A percentile compares a stretch with the other conserved stretches of the same genome.
These are phyloP conservation scores for Emydoidea blandingii DNA, from an alignment of 2,797 vertebrate genomes.

Conservation along the genomic window DNA sequence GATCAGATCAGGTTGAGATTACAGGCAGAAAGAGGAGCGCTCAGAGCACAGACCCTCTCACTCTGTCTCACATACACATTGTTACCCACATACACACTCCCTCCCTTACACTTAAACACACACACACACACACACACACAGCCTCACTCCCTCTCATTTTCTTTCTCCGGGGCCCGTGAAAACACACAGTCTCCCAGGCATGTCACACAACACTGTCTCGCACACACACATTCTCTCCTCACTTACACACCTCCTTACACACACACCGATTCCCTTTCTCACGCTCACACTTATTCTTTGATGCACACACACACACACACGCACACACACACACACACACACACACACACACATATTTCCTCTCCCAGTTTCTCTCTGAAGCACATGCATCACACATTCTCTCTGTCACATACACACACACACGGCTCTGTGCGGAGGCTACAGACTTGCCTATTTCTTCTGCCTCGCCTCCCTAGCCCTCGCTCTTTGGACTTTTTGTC, in stretches of 20 bases:
- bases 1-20: background rate
- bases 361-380: background rate
- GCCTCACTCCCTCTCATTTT: background rate
- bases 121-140: background rate
- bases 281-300: background rate
- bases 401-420: background rate
- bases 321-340: background rate
- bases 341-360: background rate
- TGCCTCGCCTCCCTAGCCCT: slow-evolving; percentile 49
- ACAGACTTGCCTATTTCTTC: slow-evolving; percentile 24
- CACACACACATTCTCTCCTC: accelerated
- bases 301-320: background rate
- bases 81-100: too few relatives aligned
- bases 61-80: background rate
- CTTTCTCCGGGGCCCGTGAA: background rate
- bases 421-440: background rate
- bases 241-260: accelerated
- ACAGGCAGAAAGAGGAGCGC: background rate
- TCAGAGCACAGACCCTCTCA: background rate
- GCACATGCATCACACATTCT: background rate
- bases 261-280: accelerated
- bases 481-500: slow-evolving; percentile 73
- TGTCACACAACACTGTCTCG: accelerated
- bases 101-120: background rate
- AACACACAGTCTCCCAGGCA: background rate